These are phyloP conservation scores for Argynnis bischoffii DNA, from an alignment of 2,888 invertebrate species.

Conservation along the genomic window DNA sequence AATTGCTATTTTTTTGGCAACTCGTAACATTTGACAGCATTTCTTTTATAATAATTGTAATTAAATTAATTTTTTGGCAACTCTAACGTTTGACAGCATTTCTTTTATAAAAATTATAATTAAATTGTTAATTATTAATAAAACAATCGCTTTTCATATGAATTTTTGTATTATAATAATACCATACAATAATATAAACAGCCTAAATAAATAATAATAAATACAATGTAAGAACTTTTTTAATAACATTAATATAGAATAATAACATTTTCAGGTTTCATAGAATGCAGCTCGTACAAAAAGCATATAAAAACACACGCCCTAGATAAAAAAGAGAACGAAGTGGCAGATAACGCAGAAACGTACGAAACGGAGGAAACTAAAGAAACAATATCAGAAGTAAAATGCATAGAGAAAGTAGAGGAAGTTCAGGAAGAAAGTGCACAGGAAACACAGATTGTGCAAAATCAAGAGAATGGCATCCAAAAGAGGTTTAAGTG, in stretches of 20 bases:
- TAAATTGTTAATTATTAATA: no score
- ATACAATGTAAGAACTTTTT: no score
- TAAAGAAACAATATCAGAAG: slow-evolving; percentile 23
- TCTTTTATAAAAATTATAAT: no score
- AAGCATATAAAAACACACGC: slow-evolving; percentile 73
- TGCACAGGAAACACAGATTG: slow-evolving; percentile 25
- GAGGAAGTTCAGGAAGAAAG: slow-evolving; percentile 20
- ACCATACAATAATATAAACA: no score
- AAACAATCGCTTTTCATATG: no score
- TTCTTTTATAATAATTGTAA: no score
- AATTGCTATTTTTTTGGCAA: no score
- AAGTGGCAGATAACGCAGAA: slow-evolving; percentile 31
- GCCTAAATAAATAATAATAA: no score
- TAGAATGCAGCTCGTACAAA: slow-evolving; percentile 69
- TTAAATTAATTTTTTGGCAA: no score
- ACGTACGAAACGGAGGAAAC: slow-evolving; percentile 20
- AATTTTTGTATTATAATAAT: no score
- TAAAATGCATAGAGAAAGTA: slow-evolving; percentile 19
- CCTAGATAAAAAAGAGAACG: slow-evolving; percentile 50
- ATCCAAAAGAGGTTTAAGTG: slow-evolving; percentile 68
- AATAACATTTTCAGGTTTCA: slow-evolving; percentile 55
- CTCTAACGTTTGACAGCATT: no score
- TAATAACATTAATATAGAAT: not conserved
- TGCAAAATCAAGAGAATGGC: slow-evolving; percentile 21
- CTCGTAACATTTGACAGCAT: no score